Conservation (phyloP, 2,888 invertebrate species). For the Elmis aenea region DNA sequence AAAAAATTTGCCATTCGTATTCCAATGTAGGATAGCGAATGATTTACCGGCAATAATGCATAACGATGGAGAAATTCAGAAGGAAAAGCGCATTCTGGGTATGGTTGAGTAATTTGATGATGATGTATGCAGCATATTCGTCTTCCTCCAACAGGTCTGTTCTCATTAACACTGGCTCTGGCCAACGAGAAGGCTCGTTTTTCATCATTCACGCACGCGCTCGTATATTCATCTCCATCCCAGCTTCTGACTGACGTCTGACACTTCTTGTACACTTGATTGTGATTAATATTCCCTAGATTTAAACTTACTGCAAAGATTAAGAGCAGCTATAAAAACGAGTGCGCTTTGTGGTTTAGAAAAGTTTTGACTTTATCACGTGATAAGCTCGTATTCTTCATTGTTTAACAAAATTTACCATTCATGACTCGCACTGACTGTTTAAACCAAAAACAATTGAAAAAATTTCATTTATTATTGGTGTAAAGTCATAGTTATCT, state of each 20-base stretch:
- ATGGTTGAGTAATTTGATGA: constrained; percentile 25
- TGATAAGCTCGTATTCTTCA: no score
- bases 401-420: no score
- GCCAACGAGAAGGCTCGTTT: constrained; percentile 38
- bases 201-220: constrained; percentile 38
- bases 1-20: constrained; percentile 12
- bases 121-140: constrained; percentile 32
- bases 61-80: constrained; percentile 18
- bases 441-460: no score
- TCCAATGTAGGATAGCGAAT: constrained; percentile 9
- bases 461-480: no score
- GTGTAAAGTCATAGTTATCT: no score
- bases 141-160: constrained; percentile 30
- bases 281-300: constrained; percentile 40
- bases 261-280: constrained; percentile 34
- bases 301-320: constrained; percentile 33
- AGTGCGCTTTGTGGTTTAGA: constrained; percentile 22
- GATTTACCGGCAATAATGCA: constrained; percentile 15
- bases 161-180: constrained; percentile 38
- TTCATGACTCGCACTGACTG: no score
- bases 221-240: constrained; percentile 33
- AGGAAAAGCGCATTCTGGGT: constrained; percentile 16
- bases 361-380: constrained; percentile 13
- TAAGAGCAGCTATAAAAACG: constrained; percentile 30
- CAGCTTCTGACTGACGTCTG: constrained; percentile 32